Conservation (phyloP, 2,797 vertebrate species). For the Ctenopoma kingsleyae region DNA sequence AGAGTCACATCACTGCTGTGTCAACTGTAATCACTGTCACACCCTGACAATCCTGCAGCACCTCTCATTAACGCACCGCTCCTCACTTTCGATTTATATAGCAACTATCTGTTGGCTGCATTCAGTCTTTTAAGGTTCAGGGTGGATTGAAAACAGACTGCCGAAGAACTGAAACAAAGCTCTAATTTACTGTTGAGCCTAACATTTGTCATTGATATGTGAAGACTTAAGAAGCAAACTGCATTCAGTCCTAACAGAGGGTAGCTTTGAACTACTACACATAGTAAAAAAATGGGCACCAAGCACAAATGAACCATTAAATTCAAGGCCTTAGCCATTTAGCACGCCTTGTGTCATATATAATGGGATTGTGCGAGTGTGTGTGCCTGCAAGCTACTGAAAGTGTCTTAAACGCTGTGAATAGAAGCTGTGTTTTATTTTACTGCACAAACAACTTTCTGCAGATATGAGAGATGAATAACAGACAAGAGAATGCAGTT, state of each 20-base stretch:
- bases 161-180: slow-evolving; percentile 19
- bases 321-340: slow-evolving; percentile 41
- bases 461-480: slow-evolving; percentile 50
- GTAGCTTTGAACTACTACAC: slow-evolving; percentile 41
- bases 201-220: slow-evolving; percentile 24
- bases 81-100: slow-evolving; percentile 12
- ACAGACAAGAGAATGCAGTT: slow-evolving; percentile 20
- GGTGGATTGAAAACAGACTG: slow-evolving; percentile 7
- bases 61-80: slow-evolving; percentile 17
- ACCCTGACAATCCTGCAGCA: slow-evolving; percentile 4
- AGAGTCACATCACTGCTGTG: slow-evolving; percentile 32
- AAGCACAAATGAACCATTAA: slow-evolving; percentile 45
- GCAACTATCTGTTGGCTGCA: slow-evolving; percentile 24
- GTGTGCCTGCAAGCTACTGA: slow-evolving; percentile 30
- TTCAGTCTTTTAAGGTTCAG: slow-evolving; percentile 22
- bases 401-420: slow-evolving; percentile 38
- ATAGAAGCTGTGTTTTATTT: slow-evolving; percentile 38
- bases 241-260: slow-evolving; percentile 17
- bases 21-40: neutral
- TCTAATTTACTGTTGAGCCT: slow-evolving; percentile 1
- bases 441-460: slow-evolving; percentile 29
- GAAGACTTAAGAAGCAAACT: slow-evolving; percentile 16
- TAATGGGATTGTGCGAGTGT: slow-evolving; percentile 44
- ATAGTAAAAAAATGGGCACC: slow-evolving; percentile 18
- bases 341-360: slow-evolving; percentile 47